Evolutionary conservation across 2,113 vertebrate species (phyloP).

Genomic region (Zosterops pallidus): DNA sequence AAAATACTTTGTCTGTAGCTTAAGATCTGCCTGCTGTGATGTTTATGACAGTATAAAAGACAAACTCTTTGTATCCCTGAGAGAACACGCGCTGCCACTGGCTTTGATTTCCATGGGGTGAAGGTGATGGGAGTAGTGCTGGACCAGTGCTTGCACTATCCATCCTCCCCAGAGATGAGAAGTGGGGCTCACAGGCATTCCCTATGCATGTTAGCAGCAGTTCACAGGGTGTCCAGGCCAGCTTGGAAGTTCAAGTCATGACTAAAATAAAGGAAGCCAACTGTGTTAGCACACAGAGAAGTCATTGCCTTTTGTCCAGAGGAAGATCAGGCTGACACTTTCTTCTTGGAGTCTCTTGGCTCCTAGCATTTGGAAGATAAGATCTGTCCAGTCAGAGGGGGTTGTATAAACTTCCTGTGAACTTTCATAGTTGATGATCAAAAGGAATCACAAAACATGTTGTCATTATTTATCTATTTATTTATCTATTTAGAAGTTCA

Average conservation of each 20-base stretch:
- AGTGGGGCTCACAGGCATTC: neutral
- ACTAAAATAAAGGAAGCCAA: neutral
- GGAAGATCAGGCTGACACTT: neutral
- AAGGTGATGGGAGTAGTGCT: neutral
- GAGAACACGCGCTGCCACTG: neutral
- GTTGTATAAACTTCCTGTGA: conserved; percentile 50
- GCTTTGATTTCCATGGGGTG: neutral
- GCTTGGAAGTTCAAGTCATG: neutral
- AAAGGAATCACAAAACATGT: conserved; percentile 28
- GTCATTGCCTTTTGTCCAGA: neutral
- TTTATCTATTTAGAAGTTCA: conserved; percentile 15
- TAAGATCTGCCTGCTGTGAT: conserved; percentile 1
- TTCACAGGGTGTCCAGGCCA: neutral
- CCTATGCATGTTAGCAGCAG: neutral
- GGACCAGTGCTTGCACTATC: neutral
- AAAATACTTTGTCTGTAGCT: neutral
- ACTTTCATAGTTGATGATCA: conserved; percentile 24
- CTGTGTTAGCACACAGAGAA: neutral
- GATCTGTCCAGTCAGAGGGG: neutral
- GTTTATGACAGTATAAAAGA: neutral
- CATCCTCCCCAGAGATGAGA: neutral
- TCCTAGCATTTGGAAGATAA: conserved; percentile 40
- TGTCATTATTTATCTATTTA: conserved; percentile 20
- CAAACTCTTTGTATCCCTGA: neutral
- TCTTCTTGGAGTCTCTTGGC: neutral